Evolutionary conservation across 2,888 invertebrate species (phyloP), one percentile per base, ranked within the genome.

Genomic region (Agriopis marginaria): DNA sequence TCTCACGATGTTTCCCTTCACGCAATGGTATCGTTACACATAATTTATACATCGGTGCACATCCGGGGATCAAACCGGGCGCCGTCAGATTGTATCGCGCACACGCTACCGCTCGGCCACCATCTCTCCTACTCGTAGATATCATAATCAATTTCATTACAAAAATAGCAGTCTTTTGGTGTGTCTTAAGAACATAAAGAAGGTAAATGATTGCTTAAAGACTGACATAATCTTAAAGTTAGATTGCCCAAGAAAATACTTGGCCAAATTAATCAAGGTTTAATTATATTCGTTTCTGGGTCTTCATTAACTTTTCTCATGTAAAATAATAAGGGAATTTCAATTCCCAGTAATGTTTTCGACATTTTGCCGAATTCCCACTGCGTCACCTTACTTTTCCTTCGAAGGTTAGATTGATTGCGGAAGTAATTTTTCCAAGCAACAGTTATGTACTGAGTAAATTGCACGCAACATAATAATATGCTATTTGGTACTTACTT

Each of bases 271-370:
- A 55, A 68, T 70, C 72, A 73, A 40, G 53, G 17, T 72, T 72
- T 72, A 71, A 77, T 77, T 77, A 73, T 69, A 72, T 76, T 76
- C 75, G 40, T 77, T 82, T 76, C 17, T 40, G 66, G 54, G 77
- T 75, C 68, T 79, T 82, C 75, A 64, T 70, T 72, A 72, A 72
- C 60, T 72, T 72, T 63, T 55, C 47, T 53, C 51, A 51, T 50
- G 11, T 17, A 53, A 56, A 68, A 60, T 66, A 66, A 67, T 67
- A 51, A 51, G 59, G 60, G 42, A 67, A 66, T 59, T 51, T 67
- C 45, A 58, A 65, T 49, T 51, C 39, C 12, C 50, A 40, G 50
- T 49, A 60, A 60, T 49, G 54, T 55, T 69, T 63, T 54, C 40
- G 63, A 55, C 63, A 32, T 60, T 68, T 65, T n/a, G 56, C 40